Evolutionary conservation across 1,140 invertebrate species (phyloP), one percentile per base, ranked within the genome.

Genomic region (Drosophila cardini): DNA sequence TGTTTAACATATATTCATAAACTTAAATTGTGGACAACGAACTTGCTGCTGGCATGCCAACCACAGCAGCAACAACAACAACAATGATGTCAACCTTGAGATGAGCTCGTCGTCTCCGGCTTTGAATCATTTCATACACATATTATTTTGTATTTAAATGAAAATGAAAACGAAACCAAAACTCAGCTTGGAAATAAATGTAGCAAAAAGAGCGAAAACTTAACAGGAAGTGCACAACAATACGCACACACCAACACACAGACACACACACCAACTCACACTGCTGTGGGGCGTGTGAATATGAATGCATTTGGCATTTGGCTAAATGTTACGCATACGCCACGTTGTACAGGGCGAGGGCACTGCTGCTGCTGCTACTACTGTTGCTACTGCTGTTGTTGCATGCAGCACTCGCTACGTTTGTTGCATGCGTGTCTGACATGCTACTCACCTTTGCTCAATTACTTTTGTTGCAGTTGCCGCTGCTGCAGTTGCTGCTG

Each of bases 371-470:
- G 48, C 21, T 36, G 64, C 34, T 57, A 48, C 58, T 53, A 45
- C 48, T 45, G 38, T 40, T 52, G 64, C 13, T 38, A 58, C 55
- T 18, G 57, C 21, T 74, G 30, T 65, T 65, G 36, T 67, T 72
- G 72, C 72, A 70, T 63, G 70, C 63, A 46, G 57, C 46, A 21
- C 42, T 45, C 13, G 30, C 60, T 32, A 38, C 32, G 45, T 48
- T 32, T 70, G 75, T 73, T 80, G 76, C 77, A 77, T 85, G 77
- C 81, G 72, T 85, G 64, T 85, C 77, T 80, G 65, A 74, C 77
- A 79, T 76, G 81, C 50, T 82, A 87, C 83, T 87, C 83, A 87
- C 83, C 83, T 87, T 81, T 87, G 83, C 80, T 87, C 83, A 87
- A 86, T 86, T 87, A 86, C 69, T 86, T 86, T 73, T 80, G 80